Evolutionary conservation across 2,888 invertebrate species (phyloP).

Genomic region (Drosophila bunnanda): DNA sequence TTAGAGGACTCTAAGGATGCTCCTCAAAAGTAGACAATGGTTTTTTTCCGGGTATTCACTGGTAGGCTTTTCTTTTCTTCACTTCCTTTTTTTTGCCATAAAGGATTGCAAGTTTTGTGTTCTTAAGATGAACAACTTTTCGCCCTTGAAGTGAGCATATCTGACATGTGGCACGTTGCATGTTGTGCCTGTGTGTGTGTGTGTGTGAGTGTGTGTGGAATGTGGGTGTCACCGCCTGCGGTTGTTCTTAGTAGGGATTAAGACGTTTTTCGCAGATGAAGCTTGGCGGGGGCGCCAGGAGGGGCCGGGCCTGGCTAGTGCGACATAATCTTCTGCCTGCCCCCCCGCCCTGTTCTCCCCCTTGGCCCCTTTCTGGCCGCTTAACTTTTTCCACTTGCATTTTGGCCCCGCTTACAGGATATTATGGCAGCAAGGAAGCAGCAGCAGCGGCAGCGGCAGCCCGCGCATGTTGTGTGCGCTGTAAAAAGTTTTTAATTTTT

Average conservation of each 20-base stretch:
- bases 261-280: constrained; percentile 35
- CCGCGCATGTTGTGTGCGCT: constrained; percentile 66
- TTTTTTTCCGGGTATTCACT: neutral
- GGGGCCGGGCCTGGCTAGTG: constrained; percentile 6
- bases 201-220: constrained; percentile 34
- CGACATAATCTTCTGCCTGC: constrained; percentile 49
- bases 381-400: constrained; percentile 77
- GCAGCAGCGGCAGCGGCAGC: constrained; percentile 33
- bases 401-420: constrained; percentile 60
- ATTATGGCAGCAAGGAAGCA: constrained; percentile 50
- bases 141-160: constrained; percentile 29
- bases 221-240: constrained; percentile 47
- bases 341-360: constrained; percentile 42
- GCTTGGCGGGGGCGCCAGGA: neutral
- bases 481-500: constrained; percentile 81
- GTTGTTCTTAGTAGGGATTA: constrained; percentile 43
- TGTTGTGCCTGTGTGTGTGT: constrained; percentile 29
- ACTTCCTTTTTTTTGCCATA: neutral
- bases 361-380: constrained; percentile 58
- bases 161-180: constrained; percentile 44
- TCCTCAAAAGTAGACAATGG: neutral
- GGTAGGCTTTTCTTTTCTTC: neutral
- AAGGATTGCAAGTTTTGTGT: constrained; percentile 8
- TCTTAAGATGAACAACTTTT: constrained; percentile 30
- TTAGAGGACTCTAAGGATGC: accelerated